These are phyloP conservation scores for Neoniphon sammara DNA, from an alignment of 2,797 vertebrate species.

Conservation along the genomic window DNA sequence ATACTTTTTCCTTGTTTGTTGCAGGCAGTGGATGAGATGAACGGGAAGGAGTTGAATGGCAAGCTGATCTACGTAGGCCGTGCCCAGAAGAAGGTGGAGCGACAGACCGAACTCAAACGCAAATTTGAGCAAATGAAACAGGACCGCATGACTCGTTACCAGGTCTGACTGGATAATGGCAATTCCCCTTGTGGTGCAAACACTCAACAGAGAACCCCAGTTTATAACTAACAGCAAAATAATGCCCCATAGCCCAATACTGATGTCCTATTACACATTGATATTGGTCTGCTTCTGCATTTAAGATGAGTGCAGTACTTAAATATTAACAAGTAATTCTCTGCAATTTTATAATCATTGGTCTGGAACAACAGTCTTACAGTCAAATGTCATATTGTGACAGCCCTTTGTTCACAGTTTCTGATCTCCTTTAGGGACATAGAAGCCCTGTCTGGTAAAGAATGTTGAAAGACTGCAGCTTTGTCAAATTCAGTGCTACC, in stretches of 20 bases:
- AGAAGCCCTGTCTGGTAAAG: not conserved
- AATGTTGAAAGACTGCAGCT: slow-evolving; percentile 59
- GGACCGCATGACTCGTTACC: slow-evolving; percentile 97
- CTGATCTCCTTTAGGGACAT: not conserved
- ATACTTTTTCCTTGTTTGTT: not conserved
- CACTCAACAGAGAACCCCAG: not conserved
- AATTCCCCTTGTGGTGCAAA: not conserved
- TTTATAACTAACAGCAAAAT: too few relatives aligned
- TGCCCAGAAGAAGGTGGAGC: slow-evolving; percentile 97
- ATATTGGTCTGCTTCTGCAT: too few relatives aligned
- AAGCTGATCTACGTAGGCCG: slow-evolving; percentile 95
- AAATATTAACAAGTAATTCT: not conserved
- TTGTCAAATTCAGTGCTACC: slow-evolving; percentile 79
- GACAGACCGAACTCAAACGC: slow-evolving; percentile 96
- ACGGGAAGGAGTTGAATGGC: slow-evolving; percentile 95
- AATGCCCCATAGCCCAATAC: too few relatives aligned
- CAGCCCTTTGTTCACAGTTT: not conserved
- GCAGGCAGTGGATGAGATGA: slow-evolving; percentile 98
- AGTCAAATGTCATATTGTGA: too few relatives aligned
- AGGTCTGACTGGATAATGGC: slow-evolving; percentile 78
- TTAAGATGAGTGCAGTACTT: too few relatives aligned
- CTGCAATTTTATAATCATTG: too few relatives aligned
- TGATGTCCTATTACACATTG: too few relatives aligned
- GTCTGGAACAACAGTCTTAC: too few relatives aligned
- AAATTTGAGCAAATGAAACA: slow-evolving; percentile 99